Conservation (phyloP, 1,140 invertebrate genomes). For the Leptonema lineaticorne region DNA sequence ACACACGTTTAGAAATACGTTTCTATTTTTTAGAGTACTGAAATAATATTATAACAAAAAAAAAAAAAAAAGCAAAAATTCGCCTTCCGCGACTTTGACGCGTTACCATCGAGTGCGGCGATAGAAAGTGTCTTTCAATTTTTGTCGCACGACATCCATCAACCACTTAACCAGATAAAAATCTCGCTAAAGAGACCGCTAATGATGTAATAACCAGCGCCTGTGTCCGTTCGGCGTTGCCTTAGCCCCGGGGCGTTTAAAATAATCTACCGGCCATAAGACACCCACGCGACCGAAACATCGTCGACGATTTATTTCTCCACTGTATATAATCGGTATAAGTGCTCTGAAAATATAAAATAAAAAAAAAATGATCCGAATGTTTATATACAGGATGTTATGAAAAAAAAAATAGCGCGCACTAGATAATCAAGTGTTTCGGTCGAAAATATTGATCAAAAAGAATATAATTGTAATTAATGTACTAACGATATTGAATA, state of each 20-base stretch:
- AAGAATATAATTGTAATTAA: too few species aligned
- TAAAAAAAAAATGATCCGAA: too few species aligned
- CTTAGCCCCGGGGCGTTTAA: constrained; percentile 16
- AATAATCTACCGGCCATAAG: constrained; percentile 20
- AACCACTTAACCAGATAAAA: constrained; percentile 35
- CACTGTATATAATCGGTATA: too few species aligned
- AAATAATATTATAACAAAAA: too few species aligned
- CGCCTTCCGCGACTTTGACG: not conserved
- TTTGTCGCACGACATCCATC: constrained; percentile 35
- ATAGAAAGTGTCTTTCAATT: constrained; percentile 26
- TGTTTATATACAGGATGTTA: too few species aligned
- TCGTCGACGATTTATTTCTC: not conserved
- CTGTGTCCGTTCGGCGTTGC: constrained; percentile 18
- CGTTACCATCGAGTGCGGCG: constrained; percentile 6
- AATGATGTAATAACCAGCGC: constrained; percentile 40
- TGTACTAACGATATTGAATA: too few species aligned
- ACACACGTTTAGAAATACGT: too few species aligned
- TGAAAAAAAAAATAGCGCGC: too few species aligned
- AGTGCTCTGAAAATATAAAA: too few species aligned
- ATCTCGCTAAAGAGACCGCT: constrained; percentile 39
- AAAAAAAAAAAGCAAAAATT: not conserved
- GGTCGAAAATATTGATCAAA: too few species aligned
- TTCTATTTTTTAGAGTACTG: too few species aligned
- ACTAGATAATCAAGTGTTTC: too few species aligned
- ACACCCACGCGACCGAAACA: not conserved